phyloP scores from a whole-genome alignment of 2,113 vertebrate genomes.

The Talpa occidentalis region DNA sequence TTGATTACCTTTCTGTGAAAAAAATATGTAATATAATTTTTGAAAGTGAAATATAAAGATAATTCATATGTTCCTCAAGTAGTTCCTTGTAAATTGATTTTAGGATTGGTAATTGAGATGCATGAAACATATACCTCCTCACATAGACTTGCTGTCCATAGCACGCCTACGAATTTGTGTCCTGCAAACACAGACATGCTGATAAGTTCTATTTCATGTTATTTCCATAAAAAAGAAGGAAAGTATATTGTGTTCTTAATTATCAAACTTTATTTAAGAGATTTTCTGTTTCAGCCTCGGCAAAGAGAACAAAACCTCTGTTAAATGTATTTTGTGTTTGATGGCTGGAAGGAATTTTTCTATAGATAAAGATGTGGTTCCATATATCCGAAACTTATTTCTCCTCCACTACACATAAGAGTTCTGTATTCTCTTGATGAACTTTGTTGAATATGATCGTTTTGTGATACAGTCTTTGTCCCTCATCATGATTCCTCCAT shows the following conservation, averaged over 20 bases:
- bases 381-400: background rate
- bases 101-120: background rate
- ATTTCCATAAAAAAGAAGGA: background rate
- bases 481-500: background rate
- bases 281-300: background rate
- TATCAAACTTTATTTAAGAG: background rate
- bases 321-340: background rate
- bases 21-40: background rate
- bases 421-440: background rate
- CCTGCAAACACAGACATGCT: background rate
- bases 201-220: background rate
- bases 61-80: background rate
- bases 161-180: background rate
- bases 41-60: background rate
- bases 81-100: background rate
- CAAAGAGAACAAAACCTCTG: background rate
- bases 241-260: background rate
- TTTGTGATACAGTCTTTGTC: background rate
- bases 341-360: background rate
- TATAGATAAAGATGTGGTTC: background rate
- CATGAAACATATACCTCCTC: background rate
- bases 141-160: background rate
- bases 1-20: background rate
- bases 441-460: no score
- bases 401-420: background rate